Percentiles rank a stretch among this genome's conserved stretches.
These are phyloP conservation scores for Glyphotaelius pellucidus DNA, from an alignment of 2,888 invertebrate species.

Conservation along the genomic window DNA sequence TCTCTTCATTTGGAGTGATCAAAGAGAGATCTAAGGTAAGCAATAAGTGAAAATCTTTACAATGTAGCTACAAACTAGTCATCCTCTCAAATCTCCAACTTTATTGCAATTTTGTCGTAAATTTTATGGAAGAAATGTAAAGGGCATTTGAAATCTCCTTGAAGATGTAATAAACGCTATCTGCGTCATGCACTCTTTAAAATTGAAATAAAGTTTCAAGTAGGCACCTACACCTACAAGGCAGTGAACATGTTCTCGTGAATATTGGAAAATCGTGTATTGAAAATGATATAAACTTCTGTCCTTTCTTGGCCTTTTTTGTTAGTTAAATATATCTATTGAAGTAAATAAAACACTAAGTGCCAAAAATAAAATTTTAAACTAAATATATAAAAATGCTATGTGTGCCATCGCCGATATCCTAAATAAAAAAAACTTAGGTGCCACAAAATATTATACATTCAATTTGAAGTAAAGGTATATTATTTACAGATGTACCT, in stretches of 20 bases:
- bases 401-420: too few species aligned
- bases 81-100: neutral
- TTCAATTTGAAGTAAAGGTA: too few species aligned
- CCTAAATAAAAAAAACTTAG: too few species aligned
- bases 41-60: neutral
- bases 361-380: too few species aligned
- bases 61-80: neutral
- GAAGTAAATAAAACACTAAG: too few species aligned
- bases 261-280: neutral
- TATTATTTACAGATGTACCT: too few species aligned
- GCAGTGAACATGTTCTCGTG: neutral
- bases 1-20: neutral
- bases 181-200: conserved; percentile 7
- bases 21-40: neutral
- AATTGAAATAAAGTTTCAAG: conserved; percentile 2
- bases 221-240: neutral
- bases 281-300: neutral
- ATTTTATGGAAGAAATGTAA: conserved; percentile 10
- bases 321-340: too few species aligned
- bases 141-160: conserved; percentile 2
- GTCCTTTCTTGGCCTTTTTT: neutral
- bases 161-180: conserved; percentile 17
- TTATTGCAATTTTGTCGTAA: conserved; percentile 38
- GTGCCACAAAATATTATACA: too few species aligned
- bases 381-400: too few species aligned